Evolutionary conservation across 35 echinoderm and acorn worm genomes (phyloP).

Genomic region (Lytechinus pictus): DNA sequence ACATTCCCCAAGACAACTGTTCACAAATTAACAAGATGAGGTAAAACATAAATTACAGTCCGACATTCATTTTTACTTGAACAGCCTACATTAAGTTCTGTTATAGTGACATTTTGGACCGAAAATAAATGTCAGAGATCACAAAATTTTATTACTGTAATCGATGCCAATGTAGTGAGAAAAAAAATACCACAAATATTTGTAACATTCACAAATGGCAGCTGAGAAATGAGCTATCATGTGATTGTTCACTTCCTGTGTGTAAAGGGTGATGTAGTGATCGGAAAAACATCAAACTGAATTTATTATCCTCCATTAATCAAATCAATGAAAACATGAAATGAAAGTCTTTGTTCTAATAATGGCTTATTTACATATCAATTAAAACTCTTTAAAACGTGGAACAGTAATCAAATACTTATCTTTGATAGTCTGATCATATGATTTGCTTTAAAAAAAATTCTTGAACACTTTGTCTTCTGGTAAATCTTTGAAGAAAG

Average conservation of each 20-base stretch:
- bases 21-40: no score
- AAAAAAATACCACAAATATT: neutral
- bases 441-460: neutral
- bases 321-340: neutral
- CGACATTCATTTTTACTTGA: no score
- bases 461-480: neutral
- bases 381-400: neutral
- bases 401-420: neutral
- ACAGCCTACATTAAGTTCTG: no score
- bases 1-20: no score
- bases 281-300: neutral
- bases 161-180: neutral
- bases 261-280: neutral
- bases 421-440: neutral
- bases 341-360: neutral
- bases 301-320: neutral
- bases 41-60: no score
- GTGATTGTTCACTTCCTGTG: neutral
- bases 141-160: no score
- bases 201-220: neutral
- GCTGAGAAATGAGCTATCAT: neutral
- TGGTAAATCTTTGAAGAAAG: neutral
- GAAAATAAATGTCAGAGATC: no score
- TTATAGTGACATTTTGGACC: no score
- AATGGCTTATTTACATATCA: neutral